Evolutionary conservation across 2,888 invertebrate genomes (phyloP).

Genomic region (Cephus nigrinus): DNA sequence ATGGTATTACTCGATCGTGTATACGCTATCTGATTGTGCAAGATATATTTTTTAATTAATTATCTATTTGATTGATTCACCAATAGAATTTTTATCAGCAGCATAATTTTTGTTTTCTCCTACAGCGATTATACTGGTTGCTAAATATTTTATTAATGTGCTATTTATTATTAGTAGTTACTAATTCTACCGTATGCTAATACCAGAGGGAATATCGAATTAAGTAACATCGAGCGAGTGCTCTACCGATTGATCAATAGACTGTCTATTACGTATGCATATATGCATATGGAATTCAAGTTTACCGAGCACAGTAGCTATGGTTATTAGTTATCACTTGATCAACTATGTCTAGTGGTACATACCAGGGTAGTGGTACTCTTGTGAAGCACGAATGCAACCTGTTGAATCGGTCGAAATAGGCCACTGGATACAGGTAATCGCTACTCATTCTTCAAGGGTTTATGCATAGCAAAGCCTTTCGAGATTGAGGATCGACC

Average conservation of each 20-base stretch:
- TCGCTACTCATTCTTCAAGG: background rate
- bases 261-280: background rate
- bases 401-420: background rate
- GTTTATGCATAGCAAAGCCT: background rate
- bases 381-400: background rate
- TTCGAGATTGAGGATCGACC: background rate
- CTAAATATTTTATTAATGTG: no score
- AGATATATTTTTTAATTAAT: no score
- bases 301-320: background rate
- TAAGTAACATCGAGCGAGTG: background rate
- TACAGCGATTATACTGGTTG: no score
- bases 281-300: background rate
- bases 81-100: no score
- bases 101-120: no score
- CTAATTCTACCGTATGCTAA: no score
- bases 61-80: no score
- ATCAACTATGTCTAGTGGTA: background rate
- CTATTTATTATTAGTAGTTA: no score
- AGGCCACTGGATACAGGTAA: background rate
- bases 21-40: no score
- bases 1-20: no score
- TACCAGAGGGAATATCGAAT: background rate
- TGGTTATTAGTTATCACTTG: background rate
- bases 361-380: background rate
- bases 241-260: background rate